Evolutionary conservation across 2,113 vertebrate species (phyloP).

Genomic region (Mustela lutreola): DNA sequence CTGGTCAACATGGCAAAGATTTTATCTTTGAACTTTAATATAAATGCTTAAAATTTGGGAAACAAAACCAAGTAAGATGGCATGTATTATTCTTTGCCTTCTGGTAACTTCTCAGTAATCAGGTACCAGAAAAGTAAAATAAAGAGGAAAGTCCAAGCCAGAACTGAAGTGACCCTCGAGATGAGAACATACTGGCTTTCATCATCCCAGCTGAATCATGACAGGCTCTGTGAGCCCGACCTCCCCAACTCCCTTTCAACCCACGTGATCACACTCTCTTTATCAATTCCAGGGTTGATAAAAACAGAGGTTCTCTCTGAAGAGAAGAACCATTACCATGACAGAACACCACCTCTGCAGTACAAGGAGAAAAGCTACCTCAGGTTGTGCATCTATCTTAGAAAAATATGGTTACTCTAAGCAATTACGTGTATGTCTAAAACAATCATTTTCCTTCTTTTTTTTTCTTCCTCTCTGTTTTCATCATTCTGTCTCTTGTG

Average conservation of each 20-base stretch:
- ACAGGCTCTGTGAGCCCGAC: not conserved
- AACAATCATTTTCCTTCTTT: not conserved
- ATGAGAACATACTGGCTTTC: not conserved
- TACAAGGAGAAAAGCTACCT: not conserved
- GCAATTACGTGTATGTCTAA: not conserved
- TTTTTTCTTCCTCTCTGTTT: not conserved
- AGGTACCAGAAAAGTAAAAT: conserved; percentile 36
- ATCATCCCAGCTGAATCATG: not conserved
- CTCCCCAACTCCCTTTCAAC: not conserved
- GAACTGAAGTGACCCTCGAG: conserved; percentile 50
- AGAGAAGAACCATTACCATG: not conserved
- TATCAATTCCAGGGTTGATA: not conserved
- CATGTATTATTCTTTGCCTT: not conserved
- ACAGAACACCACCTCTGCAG: not conserved
- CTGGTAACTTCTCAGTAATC: conserved; percentile 41
- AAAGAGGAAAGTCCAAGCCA: not conserved
- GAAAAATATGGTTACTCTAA: conserved; percentile 6
- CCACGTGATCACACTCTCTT: not conserved
- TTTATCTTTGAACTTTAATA: conserved; percentile 55
- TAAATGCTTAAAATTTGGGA: conserved; percentile 47
- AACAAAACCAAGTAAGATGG: conserved; percentile 56
- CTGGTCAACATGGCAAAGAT: not conserved
- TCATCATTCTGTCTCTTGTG: conserved; percentile 29
- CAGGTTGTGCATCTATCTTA: not conserved
- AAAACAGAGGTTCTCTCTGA: not conserved